Evolutionary conservation across 2,113 vertebrate species (phyloP).

Genomic region (Damaliscus lunatus): DNA sequence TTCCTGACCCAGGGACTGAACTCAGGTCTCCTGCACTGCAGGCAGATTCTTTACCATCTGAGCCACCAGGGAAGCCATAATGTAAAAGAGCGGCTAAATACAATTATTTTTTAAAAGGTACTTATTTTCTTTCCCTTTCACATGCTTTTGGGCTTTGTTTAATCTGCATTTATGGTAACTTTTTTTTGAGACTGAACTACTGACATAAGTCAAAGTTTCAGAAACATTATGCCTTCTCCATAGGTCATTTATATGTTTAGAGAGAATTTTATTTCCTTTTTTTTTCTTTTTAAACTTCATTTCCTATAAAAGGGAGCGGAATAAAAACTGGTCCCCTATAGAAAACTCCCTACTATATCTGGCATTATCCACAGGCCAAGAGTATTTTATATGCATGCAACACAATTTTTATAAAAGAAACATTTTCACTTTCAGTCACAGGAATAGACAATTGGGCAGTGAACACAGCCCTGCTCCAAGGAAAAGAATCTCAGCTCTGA

Average conservation of each 20-base stretch:
- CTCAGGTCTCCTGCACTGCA: background rate
- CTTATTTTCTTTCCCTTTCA: background rate
- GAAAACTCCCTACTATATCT: background rate
- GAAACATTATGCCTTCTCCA: background rate
- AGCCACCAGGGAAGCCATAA: background rate
- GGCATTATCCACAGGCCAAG: background rate
- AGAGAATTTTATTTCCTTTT: background rate
- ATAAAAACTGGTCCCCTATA: background rate
- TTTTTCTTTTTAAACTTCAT: background rate
- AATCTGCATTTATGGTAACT: background rate
- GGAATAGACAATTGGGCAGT: background rate
- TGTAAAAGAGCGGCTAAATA: background rate
- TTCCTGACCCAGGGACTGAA: background rate
- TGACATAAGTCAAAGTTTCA: background rate
- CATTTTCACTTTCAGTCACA: background rate
- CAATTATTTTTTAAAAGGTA: background rate
- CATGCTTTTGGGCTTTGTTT: background rate
- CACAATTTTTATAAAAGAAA: background rate
- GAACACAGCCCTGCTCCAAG: background rate
- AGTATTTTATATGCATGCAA: background rate
- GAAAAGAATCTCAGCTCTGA: slow-evolving; percentile 3
- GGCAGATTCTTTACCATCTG: background rate
- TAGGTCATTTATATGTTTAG: background rate
- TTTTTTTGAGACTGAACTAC: background rate
- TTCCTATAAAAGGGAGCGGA: background rate